Percentiles rank a stretch among this genome's conserved stretches.
Conservation (phyloP, 2,888 invertebrate genomes). For the Nemapogon koenigi region DNA sequence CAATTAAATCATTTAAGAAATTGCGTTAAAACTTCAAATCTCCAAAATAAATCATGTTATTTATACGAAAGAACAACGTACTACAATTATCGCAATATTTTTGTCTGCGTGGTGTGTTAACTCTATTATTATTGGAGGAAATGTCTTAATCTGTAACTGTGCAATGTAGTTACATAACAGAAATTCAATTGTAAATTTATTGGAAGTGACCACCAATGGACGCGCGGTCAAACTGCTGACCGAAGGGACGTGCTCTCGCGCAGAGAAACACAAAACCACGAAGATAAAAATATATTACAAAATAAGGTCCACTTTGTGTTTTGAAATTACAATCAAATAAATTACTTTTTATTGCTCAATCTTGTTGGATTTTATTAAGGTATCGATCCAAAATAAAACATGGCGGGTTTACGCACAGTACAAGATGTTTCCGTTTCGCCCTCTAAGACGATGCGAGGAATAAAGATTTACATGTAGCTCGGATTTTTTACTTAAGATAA, state of each 20-base stretch:
- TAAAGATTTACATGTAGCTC: conserved; percentile 49
- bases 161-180: conserved; percentile 29
- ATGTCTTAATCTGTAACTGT: conserved; percentile 39
- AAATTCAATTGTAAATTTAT: conserved; percentile 37
- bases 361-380: conserved; percentile 64
- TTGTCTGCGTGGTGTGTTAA: too few species aligned
- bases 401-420: conserved; percentile 55
- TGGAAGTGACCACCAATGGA: conserved; percentile 36
- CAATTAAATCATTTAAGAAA: too few species aligned
- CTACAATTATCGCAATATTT: too few species aligned
- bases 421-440: conserved; percentile 41
- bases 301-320: conserved; percentile 63
- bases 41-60: too few species aligned
- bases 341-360: conserved; percentile 66
- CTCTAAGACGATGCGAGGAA: conserved; percentile 25
- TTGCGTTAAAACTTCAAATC: too few species aligned
- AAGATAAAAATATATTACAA: conserved; percentile 63
- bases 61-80: too few species aligned
- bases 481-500: conserved; percentile 51
- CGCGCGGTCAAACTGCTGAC: conserved; percentile 29
- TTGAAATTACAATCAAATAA: conserved; percentile 66
- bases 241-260: conserved; percentile 42
- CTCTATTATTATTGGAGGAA: conserved; percentile 19
- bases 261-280: conserved; percentile 58
- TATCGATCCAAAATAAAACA: conserved; percentile 61